A percentile compares a stretch with the other conserved stretches of the same genome.
Conservation (phyloP, 2,888 invertebrate species). For the Gortyna flavago region DNA sequence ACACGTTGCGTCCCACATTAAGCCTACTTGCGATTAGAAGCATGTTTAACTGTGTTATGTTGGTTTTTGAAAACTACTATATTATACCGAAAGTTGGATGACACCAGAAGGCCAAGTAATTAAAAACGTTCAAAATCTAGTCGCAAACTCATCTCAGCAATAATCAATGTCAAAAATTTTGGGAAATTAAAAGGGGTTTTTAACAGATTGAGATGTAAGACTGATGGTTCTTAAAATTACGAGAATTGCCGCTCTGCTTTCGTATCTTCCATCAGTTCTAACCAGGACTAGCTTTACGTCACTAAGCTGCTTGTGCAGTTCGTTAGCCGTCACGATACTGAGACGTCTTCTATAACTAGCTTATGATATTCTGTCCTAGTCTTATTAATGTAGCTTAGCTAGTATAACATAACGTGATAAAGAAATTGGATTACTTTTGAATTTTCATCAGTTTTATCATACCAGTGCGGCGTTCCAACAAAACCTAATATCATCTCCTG, state of each 20-base stretch:
- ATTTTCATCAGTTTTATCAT: slow-evolving; percentile 28
- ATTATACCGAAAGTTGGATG: neutral
- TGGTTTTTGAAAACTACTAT: neutral
- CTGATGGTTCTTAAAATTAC: neutral
- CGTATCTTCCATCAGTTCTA: neutral
- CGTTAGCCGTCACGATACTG: neutral
- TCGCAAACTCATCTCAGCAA: neutral
- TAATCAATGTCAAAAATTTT: neutral
- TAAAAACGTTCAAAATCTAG: neutral
- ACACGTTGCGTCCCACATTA: neutral
- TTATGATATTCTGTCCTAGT: neutral
- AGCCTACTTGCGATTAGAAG: neutral
- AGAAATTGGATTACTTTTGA: neutral
- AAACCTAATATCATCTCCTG: slow-evolving; percentile 26
- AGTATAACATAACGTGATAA: neutral
- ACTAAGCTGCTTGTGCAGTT: slow-evolving; percentile 18
- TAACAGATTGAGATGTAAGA: neutral
- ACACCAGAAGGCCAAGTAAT: neutral
- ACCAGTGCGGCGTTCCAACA: neutral
- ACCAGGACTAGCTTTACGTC: slow-evolving; percentile 3
- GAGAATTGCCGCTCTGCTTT: neutral
- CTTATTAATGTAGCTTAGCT: neutral
- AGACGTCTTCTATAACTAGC: neutral
- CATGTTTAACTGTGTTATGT: neutral
- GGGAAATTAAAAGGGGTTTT: neutral